phyloP scores from a whole-genome alignment of 2,113 vertebrate species.

The Paralichthys olivaceus region DNA sequence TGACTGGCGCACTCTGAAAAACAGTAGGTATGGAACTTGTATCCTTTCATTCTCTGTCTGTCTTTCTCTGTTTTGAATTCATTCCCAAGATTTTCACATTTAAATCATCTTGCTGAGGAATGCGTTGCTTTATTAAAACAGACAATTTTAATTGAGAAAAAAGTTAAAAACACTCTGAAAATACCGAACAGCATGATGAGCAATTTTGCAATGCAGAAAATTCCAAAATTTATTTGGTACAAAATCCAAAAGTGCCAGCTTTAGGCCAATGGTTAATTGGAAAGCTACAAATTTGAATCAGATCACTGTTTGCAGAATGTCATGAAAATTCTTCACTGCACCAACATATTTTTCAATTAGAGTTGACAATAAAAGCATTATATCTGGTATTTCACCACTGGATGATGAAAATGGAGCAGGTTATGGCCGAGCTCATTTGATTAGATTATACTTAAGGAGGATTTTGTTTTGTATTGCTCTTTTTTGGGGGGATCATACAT shows the following conservation, averaged over 20 bases:
- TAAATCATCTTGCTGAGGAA: background rate
- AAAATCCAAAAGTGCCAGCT: background rate
- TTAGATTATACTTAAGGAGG: background rate
- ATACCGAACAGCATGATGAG: background rate
- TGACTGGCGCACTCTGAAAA: slow-evolving; percentile 55
- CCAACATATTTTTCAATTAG: too few relatives aligned
- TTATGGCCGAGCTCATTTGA: background rate
- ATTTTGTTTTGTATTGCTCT: too few relatives aligned
- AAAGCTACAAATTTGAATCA: slow-evolving; percentile 5
- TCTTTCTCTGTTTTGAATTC: background rate
- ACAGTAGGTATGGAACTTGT: slow-evolving; percentile 29
- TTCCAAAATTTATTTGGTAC: too few relatives aligned
- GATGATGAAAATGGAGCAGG: background rate
- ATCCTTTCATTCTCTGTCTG: slow-evolving; percentile 3
- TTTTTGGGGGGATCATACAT: too few relatives aligned
- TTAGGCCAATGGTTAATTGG: slow-evolving; percentile 36
- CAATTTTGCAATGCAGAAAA: too few relatives aligned
- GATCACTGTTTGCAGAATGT: too few relatives aligned
- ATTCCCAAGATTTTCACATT: background rate
- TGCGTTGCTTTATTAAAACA: too few relatives aligned
- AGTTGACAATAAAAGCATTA: too few relatives aligned
- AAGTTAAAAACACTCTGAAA: background rate
- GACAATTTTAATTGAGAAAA: background rate
- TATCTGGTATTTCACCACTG: background rate
- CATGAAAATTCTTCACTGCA: too few relatives aligned